Evolutionary conservation across 2,888 invertebrate species (phyloP).

Genomic region (Charanyca ferruginea): DNA sequence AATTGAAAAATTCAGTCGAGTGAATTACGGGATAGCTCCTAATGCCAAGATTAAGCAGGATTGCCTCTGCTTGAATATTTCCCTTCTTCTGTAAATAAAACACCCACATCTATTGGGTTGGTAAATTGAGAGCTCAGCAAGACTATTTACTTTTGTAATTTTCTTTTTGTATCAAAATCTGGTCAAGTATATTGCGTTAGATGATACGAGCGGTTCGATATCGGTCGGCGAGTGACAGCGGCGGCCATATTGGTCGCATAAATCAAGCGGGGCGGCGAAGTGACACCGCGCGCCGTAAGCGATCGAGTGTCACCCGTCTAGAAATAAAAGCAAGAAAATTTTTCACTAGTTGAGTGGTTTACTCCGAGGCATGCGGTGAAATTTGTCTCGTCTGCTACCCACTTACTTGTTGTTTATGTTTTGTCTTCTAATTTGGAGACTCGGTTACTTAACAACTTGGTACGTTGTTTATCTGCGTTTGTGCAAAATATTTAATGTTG

Average conservation of each 20-base stretch:
- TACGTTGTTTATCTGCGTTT: conserved; percentile 57
- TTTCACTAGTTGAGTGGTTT: conserved; percentile 89
- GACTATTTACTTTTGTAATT: conserved; percentile 67
- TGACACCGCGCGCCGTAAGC: conserved; percentile 88
- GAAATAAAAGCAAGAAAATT: conserved; percentile 88
- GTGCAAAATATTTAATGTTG: conserved; percentile 61
- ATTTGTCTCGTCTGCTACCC: conserved; percentile 81
- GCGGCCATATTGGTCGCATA: conserved; percentile 90
- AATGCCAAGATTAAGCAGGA: conserved; percentile 66
- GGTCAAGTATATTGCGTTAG: conserved; percentile 74
- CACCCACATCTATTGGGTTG: conserved; percentile 60
- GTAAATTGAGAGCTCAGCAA: conserved; percentile 65
- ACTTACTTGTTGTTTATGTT: conserved; percentile 66
- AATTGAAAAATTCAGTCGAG: conserved; percentile 66
- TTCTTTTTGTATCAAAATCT: conserved; percentile 65
- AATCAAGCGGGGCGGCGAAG: conserved; percentile 87
- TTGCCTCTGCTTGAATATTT: conserved; percentile 65
- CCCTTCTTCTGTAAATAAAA: conserved; percentile 64
- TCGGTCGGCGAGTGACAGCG: conserved; percentile 85
- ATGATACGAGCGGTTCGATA: conserved; percentile 85
- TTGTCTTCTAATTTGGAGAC: conserved; percentile 66
- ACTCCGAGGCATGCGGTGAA: conserved; percentile 85
- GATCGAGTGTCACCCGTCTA: conserved; percentile 89
- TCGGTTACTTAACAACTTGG: conserved; percentile 61
- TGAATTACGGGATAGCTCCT: conserved; percentile 65